Conservation (phyloP, 2,113 vertebrate genomes). For the Lamprotornis superbus region DNA sequence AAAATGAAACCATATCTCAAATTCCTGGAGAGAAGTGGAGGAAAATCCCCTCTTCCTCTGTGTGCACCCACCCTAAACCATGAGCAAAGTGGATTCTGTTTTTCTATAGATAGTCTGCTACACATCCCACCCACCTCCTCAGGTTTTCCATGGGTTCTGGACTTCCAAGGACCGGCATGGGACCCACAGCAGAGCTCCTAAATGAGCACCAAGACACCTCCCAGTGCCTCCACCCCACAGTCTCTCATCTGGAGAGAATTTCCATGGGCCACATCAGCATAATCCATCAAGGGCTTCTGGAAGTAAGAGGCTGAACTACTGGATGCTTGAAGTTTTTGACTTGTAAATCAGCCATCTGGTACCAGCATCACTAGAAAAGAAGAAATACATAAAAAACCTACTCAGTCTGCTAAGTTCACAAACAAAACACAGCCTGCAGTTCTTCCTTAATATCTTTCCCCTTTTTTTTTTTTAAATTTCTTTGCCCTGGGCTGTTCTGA, state of each 20-base stretch:
- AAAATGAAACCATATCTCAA: background rate
- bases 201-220: background rate
- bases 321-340: background rate
- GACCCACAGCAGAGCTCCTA: background rate
- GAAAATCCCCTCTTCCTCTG: background rate
- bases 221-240: background rate
- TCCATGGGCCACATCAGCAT: background rate
- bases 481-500: background rate
- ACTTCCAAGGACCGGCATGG: background rate
- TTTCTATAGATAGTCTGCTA: background rate
- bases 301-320: background rate
- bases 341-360: constrained; percentile 20
- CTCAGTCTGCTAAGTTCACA: background rate
- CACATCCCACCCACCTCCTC: background rate
- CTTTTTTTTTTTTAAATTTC: background rate
- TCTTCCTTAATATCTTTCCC: background rate
- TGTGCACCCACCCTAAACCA: background rate
- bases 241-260: background rate
- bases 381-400: background rate
- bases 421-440: background rate
- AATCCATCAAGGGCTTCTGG: background rate
- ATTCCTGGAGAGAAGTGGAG: background rate
- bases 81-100: background rate
- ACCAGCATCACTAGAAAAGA: background rate
- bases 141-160: background rate